Evolutionary conservation across 1,140 invertebrate genomes (phyloP), one percentile per base, ranked within the genome.

Genomic region (Psix sp.): DNA sequence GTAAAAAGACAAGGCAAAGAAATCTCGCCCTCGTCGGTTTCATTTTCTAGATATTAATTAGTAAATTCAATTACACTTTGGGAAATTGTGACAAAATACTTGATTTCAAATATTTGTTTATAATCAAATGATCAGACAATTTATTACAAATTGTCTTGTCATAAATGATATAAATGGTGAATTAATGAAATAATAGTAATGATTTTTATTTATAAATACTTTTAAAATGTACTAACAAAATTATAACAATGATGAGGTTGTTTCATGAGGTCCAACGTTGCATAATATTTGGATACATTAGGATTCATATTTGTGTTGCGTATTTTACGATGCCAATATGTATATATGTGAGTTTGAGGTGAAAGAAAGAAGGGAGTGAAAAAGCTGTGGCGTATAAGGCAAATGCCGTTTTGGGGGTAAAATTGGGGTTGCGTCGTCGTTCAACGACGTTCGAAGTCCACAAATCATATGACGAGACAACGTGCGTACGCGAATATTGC

Each of bases 381-480:
- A 70, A 75, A 59, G 51, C 59, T 38, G 59, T 40, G 59, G 60
- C 40, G 65, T 54, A 54, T 71, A 71, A 70, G 73, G 73, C 66
- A 51, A 75, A 76, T 60, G 73, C 39, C 56, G 49, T 39, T 24
- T 49, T 71, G 39, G 57, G 62, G 62, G 57, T 39, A 14, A 68
- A 76, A 72, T 72, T 68, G 68, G 68, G 59, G 68, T 45, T 74
- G 71, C 43, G 52, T 67, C 63, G 52, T 71, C 56, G 56, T 36
- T 63, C 62, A 52, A 60, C 56, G 59, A 59, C 52, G 63, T 59
- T 68, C 63, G 45, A 62, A 76, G 68, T 76, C 70, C 74, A 73
- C 74, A 76, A 76, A 76, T 76, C 74, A 76, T 71, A 36, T 40
- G 42, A 56, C 68, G 63, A 68, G 68, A 68, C 63, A 66, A 73